A percentile compares a stretch with the other conserved stretches of the same genome.
Conservation (phyloP, 30 jellyfish, hydroid and myxozoan species). For the Nemopilema nomurai region DNA sequence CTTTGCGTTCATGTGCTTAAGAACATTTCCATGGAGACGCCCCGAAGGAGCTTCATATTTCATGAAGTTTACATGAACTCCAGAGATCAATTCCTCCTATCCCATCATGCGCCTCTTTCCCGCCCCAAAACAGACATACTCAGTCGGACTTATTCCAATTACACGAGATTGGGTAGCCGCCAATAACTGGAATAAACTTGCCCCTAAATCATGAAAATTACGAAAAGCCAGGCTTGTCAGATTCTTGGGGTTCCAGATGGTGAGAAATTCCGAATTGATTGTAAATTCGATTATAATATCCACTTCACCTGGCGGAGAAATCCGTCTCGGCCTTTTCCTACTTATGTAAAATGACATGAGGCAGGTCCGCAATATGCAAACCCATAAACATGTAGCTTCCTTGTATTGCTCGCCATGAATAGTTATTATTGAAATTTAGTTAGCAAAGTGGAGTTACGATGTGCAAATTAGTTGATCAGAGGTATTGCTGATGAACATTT, state of each 20-base stretch:
- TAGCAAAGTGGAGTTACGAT: background rate
- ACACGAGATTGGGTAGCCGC: slow-evolving; percentile 4
- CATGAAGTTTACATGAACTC: slow-evolving; percentile 21
- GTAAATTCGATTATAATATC: background rate
- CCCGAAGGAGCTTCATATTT: slow-evolving; percentile 21
- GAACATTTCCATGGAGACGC: background rate
- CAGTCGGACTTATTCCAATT: slow-evolving; percentile 34
- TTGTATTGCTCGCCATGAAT: background rate
- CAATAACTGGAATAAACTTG: slow-evolving; percentile 22
- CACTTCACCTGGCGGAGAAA: background rate
- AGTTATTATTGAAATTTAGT: too few relatives aligned
- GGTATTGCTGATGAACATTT: too few relatives aligned
- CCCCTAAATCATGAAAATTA: slow-evolving; percentile 68
- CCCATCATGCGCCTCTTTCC: slow-evolving; percentile 75
- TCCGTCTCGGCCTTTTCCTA: background rate
- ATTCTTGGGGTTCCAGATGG: slow-evolving; percentile 88
- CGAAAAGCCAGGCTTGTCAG: slow-evolving; percentile 77
- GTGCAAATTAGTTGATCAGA: background rate
- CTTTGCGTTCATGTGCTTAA: background rate
- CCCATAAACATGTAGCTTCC: background rate
- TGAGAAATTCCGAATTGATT: slow-evolving; percentile 8
- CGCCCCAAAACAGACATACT: slow-evolving; percentile 79
- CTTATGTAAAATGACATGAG: background rate
- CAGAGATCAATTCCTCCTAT: slow-evolving; percentile 11
- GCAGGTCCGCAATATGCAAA: background rate